These are phyloP conservation scores for Capitulum mitella DNA, from an alignment of 2,888 invertebrate genomes.

Conservation along the genomic window DNA sequence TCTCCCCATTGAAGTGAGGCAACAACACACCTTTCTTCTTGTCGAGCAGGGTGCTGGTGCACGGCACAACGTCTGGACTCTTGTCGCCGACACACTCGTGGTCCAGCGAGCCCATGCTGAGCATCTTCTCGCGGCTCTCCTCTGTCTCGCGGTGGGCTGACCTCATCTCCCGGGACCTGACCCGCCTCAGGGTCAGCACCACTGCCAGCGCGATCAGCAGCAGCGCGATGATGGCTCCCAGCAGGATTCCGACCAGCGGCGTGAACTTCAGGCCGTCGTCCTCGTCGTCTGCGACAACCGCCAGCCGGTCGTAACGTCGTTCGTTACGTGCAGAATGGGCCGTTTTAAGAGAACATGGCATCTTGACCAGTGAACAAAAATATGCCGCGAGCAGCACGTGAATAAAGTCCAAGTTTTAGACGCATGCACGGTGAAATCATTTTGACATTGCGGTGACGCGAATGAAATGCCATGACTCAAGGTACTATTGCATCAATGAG, in stretches of 20 bases:
- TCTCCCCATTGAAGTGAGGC: too few relatives aligned
- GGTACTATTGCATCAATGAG: too few relatives aligned
- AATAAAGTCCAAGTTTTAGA: too few relatives aligned
- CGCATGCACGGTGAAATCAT: too few relatives aligned
- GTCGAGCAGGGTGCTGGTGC: conserved; percentile 16
- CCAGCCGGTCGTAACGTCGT: too few relatives aligned
- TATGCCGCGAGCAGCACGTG: too few relatives aligned
- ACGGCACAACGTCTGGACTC: conserved; percentile 18
- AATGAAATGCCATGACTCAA: too few relatives aligned
- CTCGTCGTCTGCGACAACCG: conserved; percentile 8
- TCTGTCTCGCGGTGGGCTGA: neutral
- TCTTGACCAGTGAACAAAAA: too few relatives aligned
- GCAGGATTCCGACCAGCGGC: conserved; percentile 10
- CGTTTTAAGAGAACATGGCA: too few relatives aligned
- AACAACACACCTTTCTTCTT: neutral
- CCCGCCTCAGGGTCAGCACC: neutral
- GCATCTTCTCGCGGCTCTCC: neutral
- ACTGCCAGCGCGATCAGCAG: conserved; percentile 7
- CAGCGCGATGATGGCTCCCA: neutral
- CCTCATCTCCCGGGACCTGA: neutral
- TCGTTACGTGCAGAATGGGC: too few relatives aligned
- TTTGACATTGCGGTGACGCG: too few relatives aligned
- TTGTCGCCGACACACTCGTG: neutral
- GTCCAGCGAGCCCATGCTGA: neutral
- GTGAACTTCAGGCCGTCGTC: neutral